Base-by-base conservation (phyloP, 2,888 invertebrate species). In the Dione vanillae region DNA sequence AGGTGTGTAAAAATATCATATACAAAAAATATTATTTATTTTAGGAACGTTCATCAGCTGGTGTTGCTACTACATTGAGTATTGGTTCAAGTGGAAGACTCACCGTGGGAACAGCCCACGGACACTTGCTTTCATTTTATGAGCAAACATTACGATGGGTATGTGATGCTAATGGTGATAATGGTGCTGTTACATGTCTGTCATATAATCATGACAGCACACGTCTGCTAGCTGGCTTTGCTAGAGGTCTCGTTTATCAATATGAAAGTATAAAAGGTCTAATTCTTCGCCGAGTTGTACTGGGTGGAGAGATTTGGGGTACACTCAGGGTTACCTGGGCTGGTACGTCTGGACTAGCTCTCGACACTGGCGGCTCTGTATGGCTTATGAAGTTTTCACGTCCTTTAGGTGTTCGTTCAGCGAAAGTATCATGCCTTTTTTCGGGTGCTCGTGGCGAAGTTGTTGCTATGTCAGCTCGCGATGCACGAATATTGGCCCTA, bases 391-490 rank as follows among this genome's bases (percentile, higher is more conserved):
- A 96, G 80, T 98, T 99, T 83, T 97, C 97, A 52, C 94, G 98
- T 70, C 96, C 97, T 12, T 94, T 99, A 78, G 98, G 98, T 14
- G 96, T 98, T 47, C 94, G 98, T 54, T 96, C 97, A 0, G 97
- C 97, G 85, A 96, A 97, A 73, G 97, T 98, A 0, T 96, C 97
- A 66, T 99, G 99, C 85, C 93, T 99, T 16, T 99, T 99, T 89
- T 99, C 99, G 45, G 99, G 99, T 43, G 98, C 98, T 67, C 95
- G 98, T 68, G 99, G 99, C 0, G 99, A 99, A 94, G 93, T 93
- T 0, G 91, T 93, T 0, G 87, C 91, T 0, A 92, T 92, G 93
- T 80, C 86, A 0, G 90, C 93, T 6, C 84, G 89, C 1, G 91
- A 92, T 73, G 90, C 92, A 2, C 86, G 92, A 7, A 94, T 99